Conservation (phyloP, 2,113 vertebrate species). For the Callospermophilus lateralis region DNA sequence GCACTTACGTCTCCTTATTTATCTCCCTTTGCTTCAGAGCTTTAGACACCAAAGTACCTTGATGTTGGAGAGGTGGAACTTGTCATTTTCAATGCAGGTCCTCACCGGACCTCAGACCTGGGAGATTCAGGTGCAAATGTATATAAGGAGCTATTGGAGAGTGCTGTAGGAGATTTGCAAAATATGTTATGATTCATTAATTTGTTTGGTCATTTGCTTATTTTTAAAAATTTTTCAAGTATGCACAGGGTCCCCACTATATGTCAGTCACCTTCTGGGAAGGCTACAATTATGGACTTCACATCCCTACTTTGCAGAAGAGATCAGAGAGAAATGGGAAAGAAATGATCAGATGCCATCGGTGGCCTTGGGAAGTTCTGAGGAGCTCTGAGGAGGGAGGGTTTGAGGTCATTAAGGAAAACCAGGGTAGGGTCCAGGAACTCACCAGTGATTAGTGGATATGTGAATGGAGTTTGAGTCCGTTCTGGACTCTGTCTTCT, state of each 20-base stretch:
- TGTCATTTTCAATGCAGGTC: background rate
- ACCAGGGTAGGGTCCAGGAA: background rate
- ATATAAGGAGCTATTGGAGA: background rate
- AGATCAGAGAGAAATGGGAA: background rate
- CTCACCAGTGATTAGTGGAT: background rate
- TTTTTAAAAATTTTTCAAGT: background rate
- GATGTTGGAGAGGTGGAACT: background rate
- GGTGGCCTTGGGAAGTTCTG: background rate
- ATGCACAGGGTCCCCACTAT: background rate
- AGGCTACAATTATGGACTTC: background rate
- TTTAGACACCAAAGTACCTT: background rate
- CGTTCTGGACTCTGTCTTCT: no score
- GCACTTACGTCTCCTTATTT: fast-evolving
- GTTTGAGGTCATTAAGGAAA: fast-evolving
- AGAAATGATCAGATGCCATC: background rate
- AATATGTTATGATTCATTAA: background rate
- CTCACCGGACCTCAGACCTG: background rate
- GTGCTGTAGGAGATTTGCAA: background rate
- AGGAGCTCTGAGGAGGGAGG: background rate
- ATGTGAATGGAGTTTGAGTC: background rate
- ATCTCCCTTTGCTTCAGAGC: no score
- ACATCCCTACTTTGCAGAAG: background rate
- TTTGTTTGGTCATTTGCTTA: background rate
- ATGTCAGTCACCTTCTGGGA: background rate
- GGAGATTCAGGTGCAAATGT: no score